A percentile compares a stretch with the other conserved stretches of the same genome.
Conservation (phyloP, 2,797 vertebrate species). For the Cuniculus paca region DNA sequence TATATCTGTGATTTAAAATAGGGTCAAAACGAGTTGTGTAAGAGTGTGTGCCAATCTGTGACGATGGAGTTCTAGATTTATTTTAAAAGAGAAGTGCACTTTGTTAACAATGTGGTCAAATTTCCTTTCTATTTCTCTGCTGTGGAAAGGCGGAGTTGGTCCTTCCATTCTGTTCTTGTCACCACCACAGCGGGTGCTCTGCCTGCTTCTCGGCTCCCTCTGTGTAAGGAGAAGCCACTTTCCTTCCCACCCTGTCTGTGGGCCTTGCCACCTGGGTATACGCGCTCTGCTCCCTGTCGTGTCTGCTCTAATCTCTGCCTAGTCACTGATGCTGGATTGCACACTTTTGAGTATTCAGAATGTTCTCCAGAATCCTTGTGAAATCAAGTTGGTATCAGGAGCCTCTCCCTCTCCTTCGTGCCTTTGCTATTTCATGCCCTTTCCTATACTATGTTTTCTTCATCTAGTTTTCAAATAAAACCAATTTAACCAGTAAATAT, state of each 20-base stretch:
- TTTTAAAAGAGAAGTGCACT: conserved; percentile 23
- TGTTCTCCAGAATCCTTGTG: conserved; percentile 17
- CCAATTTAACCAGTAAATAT: not conserved
- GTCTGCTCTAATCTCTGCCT: conserved; percentile 18
- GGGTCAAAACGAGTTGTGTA: not conserved
- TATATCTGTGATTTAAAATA: conserved; percentile 48
- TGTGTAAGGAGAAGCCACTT: not conserved
- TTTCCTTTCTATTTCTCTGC: not conserved
- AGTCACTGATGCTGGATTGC: conserved; percentile 40
- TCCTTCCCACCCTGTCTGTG: not conserved
- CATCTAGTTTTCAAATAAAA: conserved; percentile 36
- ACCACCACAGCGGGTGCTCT: not conserved
- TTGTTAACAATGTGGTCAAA: not conserved
- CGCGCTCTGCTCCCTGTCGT: not conserved
- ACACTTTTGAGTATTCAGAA: conserved; percentile 50
- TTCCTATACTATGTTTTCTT: conserved; percentile 48
- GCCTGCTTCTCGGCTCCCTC: too few species aligned
- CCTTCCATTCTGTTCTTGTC: not conserved
- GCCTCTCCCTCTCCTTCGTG: not conserved
- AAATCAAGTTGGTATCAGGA: not conserved
- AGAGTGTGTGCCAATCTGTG: conserved; percentile 29
- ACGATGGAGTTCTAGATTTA: conserved; percentile 53
- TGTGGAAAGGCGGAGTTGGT: not conserved
- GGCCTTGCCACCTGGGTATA: not conserved
- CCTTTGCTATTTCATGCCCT: conserved; percentile 12